phyloP scores from a whole-genome alignment of 92 coral and sea anemone species.

The Porites lobata region DNA sequence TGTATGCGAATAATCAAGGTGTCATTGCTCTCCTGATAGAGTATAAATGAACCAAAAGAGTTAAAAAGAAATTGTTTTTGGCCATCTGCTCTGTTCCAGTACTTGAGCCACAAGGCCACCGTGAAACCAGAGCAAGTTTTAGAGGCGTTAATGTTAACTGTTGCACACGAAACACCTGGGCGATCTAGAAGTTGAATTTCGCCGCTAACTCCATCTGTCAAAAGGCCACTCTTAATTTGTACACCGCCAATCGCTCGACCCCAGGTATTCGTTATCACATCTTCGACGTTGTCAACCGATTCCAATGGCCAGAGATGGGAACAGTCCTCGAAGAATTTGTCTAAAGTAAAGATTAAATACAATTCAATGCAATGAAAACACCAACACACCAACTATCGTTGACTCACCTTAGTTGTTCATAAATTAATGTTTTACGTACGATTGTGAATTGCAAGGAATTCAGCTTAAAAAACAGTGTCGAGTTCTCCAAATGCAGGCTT shows the following conservation, averaged over 20 bases:
- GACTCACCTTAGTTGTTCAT: no score
- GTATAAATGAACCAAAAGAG: constrained; percentile 17
- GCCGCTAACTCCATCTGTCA: constrained; percentile 31
- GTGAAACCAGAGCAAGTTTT: background rate
- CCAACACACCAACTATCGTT: no score
- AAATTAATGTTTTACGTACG: no score
- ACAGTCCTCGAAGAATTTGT: background rate
- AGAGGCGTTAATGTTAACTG: background rate
- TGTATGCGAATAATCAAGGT: constrained; percentile 16
- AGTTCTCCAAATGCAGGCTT: no score
- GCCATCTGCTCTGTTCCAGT: background rate
- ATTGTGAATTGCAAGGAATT: no score
- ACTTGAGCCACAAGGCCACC: constrained; percentile 19
- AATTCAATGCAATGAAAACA: background rate
- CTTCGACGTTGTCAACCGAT: constrained; percentile 22
- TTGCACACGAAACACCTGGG: constrained; percentile 23
- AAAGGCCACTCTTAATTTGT: background rate
- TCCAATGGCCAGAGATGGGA: constrained; percentile 34
- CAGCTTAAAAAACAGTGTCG: no score
- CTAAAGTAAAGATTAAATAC: constrained; percentile 1
- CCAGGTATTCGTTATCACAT: constrained; percentile 6
- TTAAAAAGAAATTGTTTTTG: constrained; percentile 20
- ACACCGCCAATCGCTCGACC: constrained; percentile 16
- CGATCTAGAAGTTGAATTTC: constrained; percentile 11
- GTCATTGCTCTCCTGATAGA: background rate